Percentiles rank a stretch among this genome's conserved stretches.
Evolutionary conservation across 37 sponge, comb jelly and placozoan species (phyloP).

Genomic region (Cliona cf. orientalis): DNA sequence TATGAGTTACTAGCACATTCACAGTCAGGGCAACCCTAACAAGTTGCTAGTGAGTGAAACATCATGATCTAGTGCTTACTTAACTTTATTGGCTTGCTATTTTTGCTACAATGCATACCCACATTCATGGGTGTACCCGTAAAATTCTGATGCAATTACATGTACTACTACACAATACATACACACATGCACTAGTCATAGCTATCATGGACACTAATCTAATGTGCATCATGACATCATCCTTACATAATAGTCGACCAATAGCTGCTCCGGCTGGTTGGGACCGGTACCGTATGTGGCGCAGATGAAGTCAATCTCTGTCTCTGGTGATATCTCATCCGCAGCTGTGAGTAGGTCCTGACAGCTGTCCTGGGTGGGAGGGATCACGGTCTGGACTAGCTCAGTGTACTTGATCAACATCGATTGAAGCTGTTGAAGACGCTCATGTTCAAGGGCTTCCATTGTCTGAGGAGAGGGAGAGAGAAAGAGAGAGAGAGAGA

Average conservation of each 20-base stretch:
- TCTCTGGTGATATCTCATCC: slow-evolving; percentile 24
- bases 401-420: slow-evolving; percentile 61
- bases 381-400: slow-evolving; percentile 43
- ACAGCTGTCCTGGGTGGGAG: slow-evolving; percentile 54
- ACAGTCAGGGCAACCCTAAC: no score
- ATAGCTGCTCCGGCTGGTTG: slow-evolving; percentile 75
- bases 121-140: no score
- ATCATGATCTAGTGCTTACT: no score
- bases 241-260: slow-evolving; percentile 74
- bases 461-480: slow-evolving; percentile 33
- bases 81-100: no score
- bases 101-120: no score
- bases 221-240: no score
- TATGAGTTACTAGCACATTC: no score
- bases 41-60: no score
- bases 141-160: not conserved
- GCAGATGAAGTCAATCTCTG: slow-evolving; percentile 54
- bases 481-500: not conserved
- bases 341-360: slow-evolving; percentile 38
- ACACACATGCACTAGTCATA: no score
- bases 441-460: slow-evolving; percentile 63
- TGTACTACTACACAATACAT: no score
- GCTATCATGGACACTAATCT: no score
- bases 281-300: slow-evolving; percentile 63
- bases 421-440: slow-evolving; percentile 50